Conservation (phyloP, 2,888 invertebrate genomes). For the Ethmia dodecea region DNA sequence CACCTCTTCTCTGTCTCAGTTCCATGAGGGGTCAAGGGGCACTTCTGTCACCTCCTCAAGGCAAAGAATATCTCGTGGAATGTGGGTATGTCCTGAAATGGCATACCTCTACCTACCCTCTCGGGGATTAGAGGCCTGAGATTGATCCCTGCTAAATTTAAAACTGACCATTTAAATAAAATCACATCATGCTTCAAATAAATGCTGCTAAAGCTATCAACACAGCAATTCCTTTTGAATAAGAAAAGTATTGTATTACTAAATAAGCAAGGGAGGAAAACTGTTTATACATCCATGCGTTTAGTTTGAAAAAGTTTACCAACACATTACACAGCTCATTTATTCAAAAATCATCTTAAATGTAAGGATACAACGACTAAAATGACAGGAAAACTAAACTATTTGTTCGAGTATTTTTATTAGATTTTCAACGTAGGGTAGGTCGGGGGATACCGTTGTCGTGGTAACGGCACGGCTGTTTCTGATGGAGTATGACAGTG, state of each 20-base stretch:
- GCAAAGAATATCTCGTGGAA: too few species aligned
- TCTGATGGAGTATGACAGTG: constrained; percentile 20
- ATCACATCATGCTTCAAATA: too few species aligned
- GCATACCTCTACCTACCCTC: too few species aligned
- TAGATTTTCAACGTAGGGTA: constrained; percentile 48
- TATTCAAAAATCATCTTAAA: constrained; percentile 15
- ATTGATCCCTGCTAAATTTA: too few species aligned
- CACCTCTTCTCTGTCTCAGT: too few species aligned
- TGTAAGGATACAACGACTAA: constrained; percentile 7
- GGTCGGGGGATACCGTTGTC: constrained; percentile 43
- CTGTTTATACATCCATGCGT: constrained; percentile 33
- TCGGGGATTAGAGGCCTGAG: too few species aligned
- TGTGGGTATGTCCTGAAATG: too few species aligned
- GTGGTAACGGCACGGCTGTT: constrained; percentile 47
- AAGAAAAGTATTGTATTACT: constrained; percentile 48
- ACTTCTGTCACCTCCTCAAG: too few species aligned
- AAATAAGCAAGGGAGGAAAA: constrained; percentile 43
- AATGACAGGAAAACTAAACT: constrained; percentile 4
- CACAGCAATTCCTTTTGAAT: constrained; percentile 28
- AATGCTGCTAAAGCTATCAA: too few species aligned
- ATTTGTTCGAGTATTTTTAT: constrained; percentile 39
- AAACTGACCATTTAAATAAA: too few species aligned
- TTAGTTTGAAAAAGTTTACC: constrained; percentile 28
- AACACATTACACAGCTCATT: constrained; percentile 6
- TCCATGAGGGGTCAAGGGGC: too few species aligned